These are phyloP conservation scores for Mormyrus hasselquistii DNA, from an alignment of 2,797 vertebrate genomes.

Conservation along the genomic window DNA sequence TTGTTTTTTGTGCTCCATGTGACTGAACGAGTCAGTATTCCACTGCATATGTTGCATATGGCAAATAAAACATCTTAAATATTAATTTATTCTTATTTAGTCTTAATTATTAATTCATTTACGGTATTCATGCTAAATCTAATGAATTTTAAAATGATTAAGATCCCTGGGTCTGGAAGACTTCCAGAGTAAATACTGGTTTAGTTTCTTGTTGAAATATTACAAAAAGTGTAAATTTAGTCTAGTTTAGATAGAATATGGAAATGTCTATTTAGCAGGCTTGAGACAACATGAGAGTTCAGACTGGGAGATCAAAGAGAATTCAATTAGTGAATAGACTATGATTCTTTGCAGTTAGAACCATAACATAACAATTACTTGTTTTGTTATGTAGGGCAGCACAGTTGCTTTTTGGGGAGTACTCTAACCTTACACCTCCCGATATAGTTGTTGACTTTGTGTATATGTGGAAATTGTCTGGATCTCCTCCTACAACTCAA, in stretches of 20 bases:
- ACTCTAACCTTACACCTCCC: not conserved
- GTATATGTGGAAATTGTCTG: not conserved
- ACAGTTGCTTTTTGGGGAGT: not conserved
- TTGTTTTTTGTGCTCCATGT: not conserved
- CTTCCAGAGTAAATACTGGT: slow-evolving; percentile 14
- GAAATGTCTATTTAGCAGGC: not conserved
- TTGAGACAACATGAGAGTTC: not conserved
- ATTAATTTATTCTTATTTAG: not conserved
- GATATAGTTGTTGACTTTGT: not conserved
- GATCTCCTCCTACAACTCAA: not conserved
- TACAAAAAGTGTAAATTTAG: slow-evolving; percentile 5
- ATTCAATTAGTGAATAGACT: slow-evolving; percentile 9
- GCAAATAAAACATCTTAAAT: not conserved
- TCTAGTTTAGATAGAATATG: slow-evolving; percentile 4
- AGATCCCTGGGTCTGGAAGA: not conserved
- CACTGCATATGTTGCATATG: not conserved
- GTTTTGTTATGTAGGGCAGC: not conserved
- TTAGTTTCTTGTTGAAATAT: slow-evolving; percentile 19
- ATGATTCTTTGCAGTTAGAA: slow-evolving; percentile 5
- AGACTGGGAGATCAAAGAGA: slow-evolving; percentile 8
- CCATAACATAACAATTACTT: not conserved
- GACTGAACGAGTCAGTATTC: not conserved
- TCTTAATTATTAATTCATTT: slow-evolving; percentile 4
- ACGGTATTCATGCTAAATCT: not conserved
- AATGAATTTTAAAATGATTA: slow-evolving; percentile 10